Evolutionary conservation across 2,888 invertebrate species (phyloP), one percentile per base, ranked within the genome.

Genomic region (Thumatha senex): DNA sequence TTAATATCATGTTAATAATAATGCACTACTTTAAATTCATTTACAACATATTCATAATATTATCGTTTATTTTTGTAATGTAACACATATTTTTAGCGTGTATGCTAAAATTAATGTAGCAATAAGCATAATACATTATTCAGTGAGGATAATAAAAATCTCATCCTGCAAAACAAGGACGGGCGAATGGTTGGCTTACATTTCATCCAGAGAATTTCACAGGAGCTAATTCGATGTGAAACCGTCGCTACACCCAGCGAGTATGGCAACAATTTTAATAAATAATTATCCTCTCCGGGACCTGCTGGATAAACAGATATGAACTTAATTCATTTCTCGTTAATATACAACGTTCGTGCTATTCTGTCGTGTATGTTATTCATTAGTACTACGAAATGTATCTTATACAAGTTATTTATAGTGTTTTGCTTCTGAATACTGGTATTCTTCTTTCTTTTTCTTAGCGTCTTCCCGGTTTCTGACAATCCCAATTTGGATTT

Each of bases 251-350:
- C 68, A 72, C 70, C 69, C 64, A 53, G 63, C 50, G 73, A 75
- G 78, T 76, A 78, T 77, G 78, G 80, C 63, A 83, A 80, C 80
- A 78, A 84, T 84, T 86, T 88, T 87, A 88, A 86, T 88, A 86
- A 87, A 84, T 88, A 87, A 87, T 87, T 85, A 87, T 77, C 72
- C 72, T 70, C 70, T 68, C 70, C 67, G 63, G 69, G 67, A 75
- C 62, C 59, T 69, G 64, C 61, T 64, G 78, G 78, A 78, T 83
- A 82, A 84, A 77, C 80, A 81, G 73, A 78, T 74, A 74, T 70
- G 70, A 66, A 76, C 78, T 77, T 80, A 78, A 84, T 80, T 81
- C 71, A 84, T 80, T 81, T 71, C 63, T 67, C 75, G 69, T 68
- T 63, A 71, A 64, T 58, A 57, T 54, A 15, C 30, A 30, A 9